Evolutionary conservation across 2,888 invertebrate genomes (phyloP).

Genomic region (Troides oblongomaculatus): DNA sequence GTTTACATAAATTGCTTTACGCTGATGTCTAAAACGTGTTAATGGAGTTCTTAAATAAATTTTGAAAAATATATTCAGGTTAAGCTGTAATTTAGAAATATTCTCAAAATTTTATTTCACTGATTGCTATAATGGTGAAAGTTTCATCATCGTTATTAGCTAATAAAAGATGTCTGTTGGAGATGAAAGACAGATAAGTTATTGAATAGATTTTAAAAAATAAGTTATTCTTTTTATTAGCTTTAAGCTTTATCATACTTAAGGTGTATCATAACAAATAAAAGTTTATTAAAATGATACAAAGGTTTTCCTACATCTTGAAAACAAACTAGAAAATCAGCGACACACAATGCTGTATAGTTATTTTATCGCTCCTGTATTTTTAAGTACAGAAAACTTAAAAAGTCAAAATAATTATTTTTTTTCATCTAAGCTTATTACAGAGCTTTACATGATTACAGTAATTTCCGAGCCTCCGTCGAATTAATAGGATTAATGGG

Average conservation of each 20-base stretch:
- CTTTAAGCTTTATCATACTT: no score
- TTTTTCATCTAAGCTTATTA: conserved; percentile 2
- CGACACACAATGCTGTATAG: no score
- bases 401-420: not conserved
- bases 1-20: conserved; percentile 8
- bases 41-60: not conserved
- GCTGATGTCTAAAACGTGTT: conserved; percentile 10
- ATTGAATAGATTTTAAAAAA: no score
- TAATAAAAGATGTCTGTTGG: not conserved
- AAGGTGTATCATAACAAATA: no score
- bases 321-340: no score
- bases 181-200: no score
- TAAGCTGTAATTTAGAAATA: not conserved
- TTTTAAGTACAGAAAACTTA: not conserved
- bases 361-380: no score
- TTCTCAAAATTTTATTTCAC: not conserved
- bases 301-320: no score
- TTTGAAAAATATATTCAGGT: not conserved
- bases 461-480: not conserved
- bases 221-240: no score
- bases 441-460: not conserved
- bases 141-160: not conserved
- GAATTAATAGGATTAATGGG: conserved; percentile 5
- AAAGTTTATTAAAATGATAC: no score
- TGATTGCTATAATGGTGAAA: not conserved